Evolutionary conservation across 2,797 vertebrate species (phyloP).

Genomic region (Bucorvus abyssinicus): DNA sequence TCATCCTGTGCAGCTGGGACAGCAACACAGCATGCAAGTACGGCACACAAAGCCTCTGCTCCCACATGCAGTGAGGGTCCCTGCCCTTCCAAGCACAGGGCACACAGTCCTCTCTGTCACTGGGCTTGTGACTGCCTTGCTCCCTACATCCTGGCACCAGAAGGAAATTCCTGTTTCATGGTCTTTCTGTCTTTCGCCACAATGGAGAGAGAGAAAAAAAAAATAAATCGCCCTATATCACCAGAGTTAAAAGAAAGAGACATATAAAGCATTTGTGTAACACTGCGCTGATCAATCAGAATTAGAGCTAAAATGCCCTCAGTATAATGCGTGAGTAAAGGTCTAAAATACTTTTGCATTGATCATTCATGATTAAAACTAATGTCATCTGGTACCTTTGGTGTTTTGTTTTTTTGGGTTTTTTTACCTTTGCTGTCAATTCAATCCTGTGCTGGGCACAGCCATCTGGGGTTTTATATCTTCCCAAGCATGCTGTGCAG

Average conservation of each 20-base stretch:
- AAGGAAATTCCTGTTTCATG: background rate
- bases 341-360: conserved; percentile 11
- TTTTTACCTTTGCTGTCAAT: conserved; percentile 27
- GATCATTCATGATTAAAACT: conserved; percentile 25
- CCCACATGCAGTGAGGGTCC: fast-evolving
- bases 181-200: background rate
- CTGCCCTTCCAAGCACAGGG: background rate
- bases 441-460: background rate
- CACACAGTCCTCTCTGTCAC: background rate
- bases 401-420: background rate
- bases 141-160: background rate
- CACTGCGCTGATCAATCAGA: background rate
- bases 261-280: conserved; percentile 2
- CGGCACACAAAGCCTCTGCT: background rate
- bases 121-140: background rate
- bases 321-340: background rate
- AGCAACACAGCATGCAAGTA: background rate
- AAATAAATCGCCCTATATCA: background rate
- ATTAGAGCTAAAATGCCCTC: conserved; percentile 30
- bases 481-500: conserved; percentile 14
- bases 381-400: conserved; percentile 6
- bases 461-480: conserved; percentile 34
- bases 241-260: conserved; percentile 14
- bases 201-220: background rate
- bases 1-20: background rate